Evolutionary conservation across 2,113 vertebrate genomes (phyloP), one percentile per base, ranked within the genome.

Genomic region (Platichthys stellatus): DNA sequence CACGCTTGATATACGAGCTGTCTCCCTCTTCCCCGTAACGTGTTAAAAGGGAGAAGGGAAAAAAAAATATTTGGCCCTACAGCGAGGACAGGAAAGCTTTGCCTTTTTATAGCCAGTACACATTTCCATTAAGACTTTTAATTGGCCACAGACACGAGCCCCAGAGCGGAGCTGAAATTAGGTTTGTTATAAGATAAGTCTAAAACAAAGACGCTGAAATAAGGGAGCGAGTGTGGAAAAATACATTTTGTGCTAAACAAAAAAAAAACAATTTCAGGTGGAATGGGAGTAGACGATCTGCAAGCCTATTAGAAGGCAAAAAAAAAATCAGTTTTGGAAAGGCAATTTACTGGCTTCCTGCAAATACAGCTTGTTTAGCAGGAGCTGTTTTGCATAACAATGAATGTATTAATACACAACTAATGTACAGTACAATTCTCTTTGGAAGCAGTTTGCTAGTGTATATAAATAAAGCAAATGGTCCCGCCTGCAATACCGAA

Each of bases 51-150:
- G 40, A 31, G 54, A 40, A 15, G 47, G 47, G 23, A 24, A 6
- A 59, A 58, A 40, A 60, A 69, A 49, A 38, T 5, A 9, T 17
- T 62, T 35, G 47, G 49, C 69, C 84, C 83, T 63, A 49, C 57
- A 87, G 87, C 84, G 11, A 73, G 11, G 63, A 84, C 71, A 71
- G 74, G 43, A 78, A 81, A 76, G 57, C 67, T 40, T 78, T 74
- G 45, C 45, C 45, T 90, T 82, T 89, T 85, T 79, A 78, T 83
- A 57, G 69, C 62, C 54, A 28, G 76, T 23, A 82, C 84, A 84
- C 74, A 68, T 90, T 89, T 91, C 72, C 76, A 86, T 91, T 77
- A 89, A 62, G 53, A 56, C 60, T 86, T 88, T 89, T 90, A 89
- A 92, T 90, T 90, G 82, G 78, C 73, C 24, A 13, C 72, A 74